phyloP scores from a whole-genome alignment of 2,888 invertebrate species.

The Oxyteleia sp. region DNA sequence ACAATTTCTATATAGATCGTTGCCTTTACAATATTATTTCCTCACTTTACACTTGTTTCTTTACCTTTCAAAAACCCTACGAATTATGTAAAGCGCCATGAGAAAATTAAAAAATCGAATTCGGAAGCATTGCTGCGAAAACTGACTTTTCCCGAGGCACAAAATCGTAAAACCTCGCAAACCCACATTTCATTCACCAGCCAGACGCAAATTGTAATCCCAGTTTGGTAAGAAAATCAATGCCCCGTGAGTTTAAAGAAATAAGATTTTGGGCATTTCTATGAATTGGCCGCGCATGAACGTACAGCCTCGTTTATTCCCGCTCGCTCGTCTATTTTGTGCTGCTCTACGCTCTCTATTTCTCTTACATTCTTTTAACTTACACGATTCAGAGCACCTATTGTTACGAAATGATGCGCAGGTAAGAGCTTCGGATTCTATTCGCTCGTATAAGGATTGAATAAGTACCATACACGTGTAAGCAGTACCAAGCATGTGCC shows the following conservation, averaged over 20 bases:
- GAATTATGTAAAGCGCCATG: too few relatives aligned
- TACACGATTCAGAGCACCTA: slow-evolving; percentile 68
- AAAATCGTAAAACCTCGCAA: slow-evolving; percentile 4
- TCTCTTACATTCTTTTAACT: slow-evolving; percentile 71
- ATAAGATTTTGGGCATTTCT: slow-evolving; percentile 52
- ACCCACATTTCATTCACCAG: background rate
- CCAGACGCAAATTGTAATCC: slow-evolving; percentile 17
- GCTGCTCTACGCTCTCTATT: slow-evolving; percentile 50
- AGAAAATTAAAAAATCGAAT: too few relatives aligned
- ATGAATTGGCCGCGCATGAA: slow-evolving; percentile 37
- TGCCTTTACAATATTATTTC: too few relatives aligned
- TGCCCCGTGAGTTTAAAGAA: slow-evolving; percentile 17
- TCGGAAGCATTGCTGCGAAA: background rate
- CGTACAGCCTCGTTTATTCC: slow-evolving; percentile 39
- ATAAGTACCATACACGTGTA: slow-evolving; percentile 71
- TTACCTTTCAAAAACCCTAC: too few relatives aligned
- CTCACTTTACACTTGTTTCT: too few relatives aligned
- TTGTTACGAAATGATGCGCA: slow-evolving; percentile 83
- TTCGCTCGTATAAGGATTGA: slow-evolving; percentile 70
- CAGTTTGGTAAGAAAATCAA: slow-evolving; percentile 21
- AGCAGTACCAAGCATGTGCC: slow-evolving; percentile 60
- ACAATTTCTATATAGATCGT: too few relatives aligned
- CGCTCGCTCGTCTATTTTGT: slow-evolving; percentile 48
- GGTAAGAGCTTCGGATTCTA: slow-evolving; percentile 78
- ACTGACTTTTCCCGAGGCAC: background rate